A percentile compares a stretch with the other conserved stretches of the same genome.
Conservation (phyloP, 2,888 invertebrate genomes). For the Drosophila greeni region DNA sequence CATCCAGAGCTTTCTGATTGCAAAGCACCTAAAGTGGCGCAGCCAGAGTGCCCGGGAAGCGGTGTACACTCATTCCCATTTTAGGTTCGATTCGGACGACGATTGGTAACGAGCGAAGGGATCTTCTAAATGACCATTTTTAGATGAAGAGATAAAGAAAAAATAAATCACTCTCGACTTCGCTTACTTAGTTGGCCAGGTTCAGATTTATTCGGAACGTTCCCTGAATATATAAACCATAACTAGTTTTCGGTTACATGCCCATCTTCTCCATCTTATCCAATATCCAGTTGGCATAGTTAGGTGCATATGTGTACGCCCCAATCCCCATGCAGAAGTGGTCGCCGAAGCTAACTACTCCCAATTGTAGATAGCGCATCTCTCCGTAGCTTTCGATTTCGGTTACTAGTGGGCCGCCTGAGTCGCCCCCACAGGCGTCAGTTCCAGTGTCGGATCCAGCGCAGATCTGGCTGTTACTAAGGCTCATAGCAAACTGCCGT, state of each 20-base stretch:
- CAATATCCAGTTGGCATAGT: background rate
- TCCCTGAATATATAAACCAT: background rate
- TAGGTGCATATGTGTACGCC: too few relatives aligned
- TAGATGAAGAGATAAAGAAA: background rate
- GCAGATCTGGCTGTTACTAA: too few relatives aligned
- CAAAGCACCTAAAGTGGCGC: slow-evolving; percentile 53
- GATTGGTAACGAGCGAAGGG: slow-evolving; percentile 19
- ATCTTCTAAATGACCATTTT: background rate
- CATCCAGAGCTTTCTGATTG: slow-evolving; percentile 45
- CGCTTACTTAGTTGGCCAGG: background rate
- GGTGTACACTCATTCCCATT: slow-evolving; percentile 19
- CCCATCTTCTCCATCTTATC: background rate
- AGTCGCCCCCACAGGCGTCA: too few relatives aligned
- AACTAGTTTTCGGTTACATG: background rate
- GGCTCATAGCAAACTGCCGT: too few relatives aligned
- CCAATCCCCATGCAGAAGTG: too few relatives aligned
- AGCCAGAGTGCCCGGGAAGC: slow-evolving; percentile 10
- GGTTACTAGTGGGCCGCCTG: too few relatives aligned
- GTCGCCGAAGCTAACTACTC: too few relatives aligned
- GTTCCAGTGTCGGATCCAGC: too few relatives aligned
- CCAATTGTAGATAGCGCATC: too few relatives aligned
- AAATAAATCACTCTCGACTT: background rate
- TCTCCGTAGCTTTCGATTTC: too few relatives aligned
- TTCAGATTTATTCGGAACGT: background rate
- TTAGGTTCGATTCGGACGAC: slow-evolving; percentile 4